Conservation (phyloP, 1,140 invertebrate genomes). For the Camponotus pennsylvanicus region DNA sequence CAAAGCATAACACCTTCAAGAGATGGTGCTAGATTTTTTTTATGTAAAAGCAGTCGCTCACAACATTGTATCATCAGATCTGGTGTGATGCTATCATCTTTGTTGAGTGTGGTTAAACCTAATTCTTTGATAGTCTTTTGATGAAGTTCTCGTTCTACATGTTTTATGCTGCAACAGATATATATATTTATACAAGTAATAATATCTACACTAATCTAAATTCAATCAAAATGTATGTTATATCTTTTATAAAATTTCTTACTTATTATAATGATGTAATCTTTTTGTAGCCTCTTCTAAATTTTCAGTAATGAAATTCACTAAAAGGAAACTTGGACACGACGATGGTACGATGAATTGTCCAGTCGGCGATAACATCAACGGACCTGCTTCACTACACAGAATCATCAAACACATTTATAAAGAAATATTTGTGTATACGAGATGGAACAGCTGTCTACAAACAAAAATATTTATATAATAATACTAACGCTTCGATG, state of each 20-base stretch:
- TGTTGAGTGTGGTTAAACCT: constrained; percentile 90
- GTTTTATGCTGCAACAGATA: constrained; percentile 90
- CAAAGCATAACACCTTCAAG: constrained; percentile 89
- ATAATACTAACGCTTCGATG: constrained; percentile 93
- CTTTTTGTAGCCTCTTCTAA: constrained; percentile 91
- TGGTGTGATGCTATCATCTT: constrained; percentile 96
- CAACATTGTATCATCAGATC: constrained; percentile 95
- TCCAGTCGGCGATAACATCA: constrained; percentile 97
- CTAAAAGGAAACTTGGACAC: constrained; percentile 93
- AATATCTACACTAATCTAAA: constrained; percentile 7
- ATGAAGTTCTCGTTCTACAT: constrained; percentile 91
- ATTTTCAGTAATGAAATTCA: constrained; percentile 94
- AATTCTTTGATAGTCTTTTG: constrained; percentile 89
- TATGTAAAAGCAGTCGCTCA: constrained; percentile 89
- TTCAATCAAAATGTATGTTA: constrained; percentile 26
- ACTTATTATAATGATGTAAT: constrained; percentile 92
- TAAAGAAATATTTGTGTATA: background rate
- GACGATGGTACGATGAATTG: constrained; percentile 97
- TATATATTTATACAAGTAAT: constrained; percentile 22
- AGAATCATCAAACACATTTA: constrained; percentile 46
- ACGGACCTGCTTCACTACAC: constrained; percentile 93
- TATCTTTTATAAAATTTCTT: constrained; percentile 75
- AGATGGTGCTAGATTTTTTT: constrained; percentile 81
- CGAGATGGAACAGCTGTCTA: background rate
- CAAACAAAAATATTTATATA: constrained; percentile 35